phyloP scores from a whole-genome alignment of 2,888 invertebrate species.

The Sympetrum striolatum region DNA sequence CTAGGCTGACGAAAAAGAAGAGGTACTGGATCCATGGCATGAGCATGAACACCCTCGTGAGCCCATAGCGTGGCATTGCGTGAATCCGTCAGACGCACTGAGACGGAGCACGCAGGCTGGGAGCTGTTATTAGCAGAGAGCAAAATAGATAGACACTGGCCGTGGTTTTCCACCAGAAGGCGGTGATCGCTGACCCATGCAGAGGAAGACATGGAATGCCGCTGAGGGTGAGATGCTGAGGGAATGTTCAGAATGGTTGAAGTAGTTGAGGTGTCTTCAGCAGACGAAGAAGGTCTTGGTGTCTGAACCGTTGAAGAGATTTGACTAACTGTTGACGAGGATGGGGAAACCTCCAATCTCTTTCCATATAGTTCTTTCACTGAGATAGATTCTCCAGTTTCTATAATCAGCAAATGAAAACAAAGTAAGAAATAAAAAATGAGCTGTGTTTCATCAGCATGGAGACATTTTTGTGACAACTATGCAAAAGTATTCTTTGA shows the following conservation, averaged over 20 bases:
- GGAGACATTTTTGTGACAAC: not conserved
- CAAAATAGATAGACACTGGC: slow-evolving; percentile 62
- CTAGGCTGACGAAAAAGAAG: slow-evolving; percentile 62
- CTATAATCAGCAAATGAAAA: not conserved
- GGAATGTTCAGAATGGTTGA: not conserved
- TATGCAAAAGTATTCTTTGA: not conserved
- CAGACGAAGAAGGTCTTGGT: not conserved
- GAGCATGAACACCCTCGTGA: slow-evolving; percentile 69
- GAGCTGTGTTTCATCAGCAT: not conserved
- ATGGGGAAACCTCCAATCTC: not conserved
- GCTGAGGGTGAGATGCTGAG: not conserved
- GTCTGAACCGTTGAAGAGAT: not conserved
- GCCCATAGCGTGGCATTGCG: slow-evolving; percentile 65
- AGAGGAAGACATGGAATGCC: slow-evolving; percentile 20
- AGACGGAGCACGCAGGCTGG: slow-evolving; percentile 71
- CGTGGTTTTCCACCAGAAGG: slow-evolving; percentile 74
- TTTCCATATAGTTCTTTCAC: slow-evolving; percentile 6
- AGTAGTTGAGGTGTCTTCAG: not conserved
- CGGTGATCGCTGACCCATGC: slow-evolving; percentile 65
- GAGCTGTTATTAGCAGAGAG: not conserved
- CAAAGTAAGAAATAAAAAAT: not conserved
- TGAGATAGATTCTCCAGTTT: not conserved
- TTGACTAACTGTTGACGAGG: not conserved
- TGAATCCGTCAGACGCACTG: slow-evolving; percentile 66
- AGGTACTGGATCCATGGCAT: slow-evolving; percentile 75